These are phyloP conservation scores for Sus cebifrons DNA, from an alignment of 2,797 vertebrate genomes.

Conservation along the genomic window DNA sequence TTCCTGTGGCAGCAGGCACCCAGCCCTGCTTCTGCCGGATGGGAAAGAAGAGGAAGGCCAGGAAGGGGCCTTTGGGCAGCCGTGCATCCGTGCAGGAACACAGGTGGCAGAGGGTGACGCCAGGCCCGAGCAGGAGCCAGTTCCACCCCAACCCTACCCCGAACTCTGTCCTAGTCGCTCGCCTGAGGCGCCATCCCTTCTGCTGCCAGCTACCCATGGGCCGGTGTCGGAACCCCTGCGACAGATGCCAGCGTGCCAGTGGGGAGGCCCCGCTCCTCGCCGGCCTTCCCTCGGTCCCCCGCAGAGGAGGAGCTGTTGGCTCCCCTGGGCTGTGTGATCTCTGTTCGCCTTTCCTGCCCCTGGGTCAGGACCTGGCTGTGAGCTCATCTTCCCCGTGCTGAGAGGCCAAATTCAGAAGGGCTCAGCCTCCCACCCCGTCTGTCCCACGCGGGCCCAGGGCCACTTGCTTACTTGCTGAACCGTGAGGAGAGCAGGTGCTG, in stretches of 20 bases:
- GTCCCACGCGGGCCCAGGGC: not conserved
- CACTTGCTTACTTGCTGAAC: not conserved
- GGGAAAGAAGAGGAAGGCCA: not conserved
- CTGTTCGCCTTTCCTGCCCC: not conserved
- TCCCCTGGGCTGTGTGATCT: not conserved
- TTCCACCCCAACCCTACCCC: not conserved
- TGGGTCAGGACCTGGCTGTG: not conserved
- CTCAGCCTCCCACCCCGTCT: rapidly evolving
- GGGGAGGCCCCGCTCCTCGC: not conserved
- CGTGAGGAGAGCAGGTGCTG: not conserved
- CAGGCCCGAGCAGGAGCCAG: not conserved
- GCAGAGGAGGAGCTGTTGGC: not conserved
- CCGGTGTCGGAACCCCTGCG: rapidly evolving
- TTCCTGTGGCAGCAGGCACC: rapidly evolving
- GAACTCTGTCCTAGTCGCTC: no score
- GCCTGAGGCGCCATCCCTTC: rapidly evolving
- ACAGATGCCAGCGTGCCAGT: rapidly evolving
- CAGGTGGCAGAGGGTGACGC: not conserved
- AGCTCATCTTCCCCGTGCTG: not conserved
- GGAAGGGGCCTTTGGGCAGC: rapidly evolving
- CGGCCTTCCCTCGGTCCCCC: not conserved
- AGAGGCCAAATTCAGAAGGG: rapidly evolving
- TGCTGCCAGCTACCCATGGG: rapidly evolving
- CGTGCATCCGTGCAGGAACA: rapidly evolving
- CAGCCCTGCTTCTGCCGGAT: not conserved